Evolutionary conservation across 2,888 invertebrate species (phyloP).

Genomic region (Cylloceria caligata): DNA sequence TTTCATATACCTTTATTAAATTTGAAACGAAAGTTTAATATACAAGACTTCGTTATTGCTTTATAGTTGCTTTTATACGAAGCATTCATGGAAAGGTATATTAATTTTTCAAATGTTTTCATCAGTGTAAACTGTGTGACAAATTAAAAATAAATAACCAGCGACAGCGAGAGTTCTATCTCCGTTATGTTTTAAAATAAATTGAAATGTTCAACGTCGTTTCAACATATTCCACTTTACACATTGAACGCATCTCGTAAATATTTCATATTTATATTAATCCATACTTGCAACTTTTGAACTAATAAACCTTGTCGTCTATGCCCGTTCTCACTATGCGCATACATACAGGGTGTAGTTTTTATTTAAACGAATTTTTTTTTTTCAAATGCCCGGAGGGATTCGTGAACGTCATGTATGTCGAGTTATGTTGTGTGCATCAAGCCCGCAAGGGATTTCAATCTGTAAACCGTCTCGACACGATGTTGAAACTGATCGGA

Average conservation of each 20-base stretch:
- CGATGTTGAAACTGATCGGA: constrained; percentile 58
- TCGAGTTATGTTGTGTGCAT: constrained; percentile 22
- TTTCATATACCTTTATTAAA: too few relatives aligned
- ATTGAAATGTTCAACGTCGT: neutral
- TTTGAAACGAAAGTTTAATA: too few relatives aligned
- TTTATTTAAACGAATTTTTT: constrained; percentile 36
- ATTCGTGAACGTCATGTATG: neutral
- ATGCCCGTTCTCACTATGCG: neutral
- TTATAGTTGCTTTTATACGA: too few relatives aligned
- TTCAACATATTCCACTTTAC: neutral
- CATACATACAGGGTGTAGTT: neutral
- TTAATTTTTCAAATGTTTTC: too few relatives aligned
- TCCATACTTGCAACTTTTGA: neutral
- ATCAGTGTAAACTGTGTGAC: too few relatives aligned
- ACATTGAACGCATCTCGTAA: neutral
- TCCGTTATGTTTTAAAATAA: neutral
- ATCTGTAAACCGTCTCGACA: constrained; percentile 27
- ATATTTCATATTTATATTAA: neutral
- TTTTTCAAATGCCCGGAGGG: constrained; percentile 18
- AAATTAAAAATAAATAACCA: neutral
- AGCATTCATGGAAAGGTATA: too few relatives aligned
- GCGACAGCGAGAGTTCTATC: neutral
- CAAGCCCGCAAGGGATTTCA: constrained; percentile 17
- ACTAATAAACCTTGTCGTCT: constrained; percentile 4
- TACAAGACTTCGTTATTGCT: too few relatives aligned